phyloP scores from a whole-genome alignment of 2,113 vertebrate genomes.

The Spea bombifrons region DNA sequence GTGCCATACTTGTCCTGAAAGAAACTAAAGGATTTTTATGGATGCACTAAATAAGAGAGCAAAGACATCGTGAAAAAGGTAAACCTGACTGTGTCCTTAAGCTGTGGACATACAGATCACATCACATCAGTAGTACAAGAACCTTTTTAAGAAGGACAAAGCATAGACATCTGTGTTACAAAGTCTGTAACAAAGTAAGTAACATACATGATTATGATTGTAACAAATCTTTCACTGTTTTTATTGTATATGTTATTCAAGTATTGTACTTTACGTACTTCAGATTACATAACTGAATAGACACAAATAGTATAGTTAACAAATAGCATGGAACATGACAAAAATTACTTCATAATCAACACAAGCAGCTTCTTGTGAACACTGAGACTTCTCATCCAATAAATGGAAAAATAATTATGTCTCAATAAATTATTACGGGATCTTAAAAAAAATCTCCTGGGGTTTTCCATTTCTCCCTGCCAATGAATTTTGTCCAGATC shows the following conservation, averaged over 20 bases:
- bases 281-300: not conserved
- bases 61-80: too few species aligned
- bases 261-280: not conserved
- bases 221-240: too few species aligned
- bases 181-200: too few species aligned
- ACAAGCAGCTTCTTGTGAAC: not conserved
- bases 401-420: not conserved
- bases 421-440: not conserved
- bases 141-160: too few species aligned
- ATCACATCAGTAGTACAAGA: too few species aligned
- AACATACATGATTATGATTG: too few species aligned
- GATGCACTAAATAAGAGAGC: too few species aligned
- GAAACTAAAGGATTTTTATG: too few species aligned
- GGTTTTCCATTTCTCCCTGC: not conserved
- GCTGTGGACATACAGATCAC: too few species aligned
- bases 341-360: not conserved
- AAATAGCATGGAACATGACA: slow-evolving; percentile 1
- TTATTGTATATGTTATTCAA: not conserved
- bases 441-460: not conserved
- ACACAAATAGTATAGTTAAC: not conserved
- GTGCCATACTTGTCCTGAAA: too few species aligned
- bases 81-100: too few species aligned
- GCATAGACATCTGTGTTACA: too few species aligned
- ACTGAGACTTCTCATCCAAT: not conserved
- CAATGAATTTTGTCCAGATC: not conserved